A percentile compares a stretch with the other conserved stretches of the same genome.
phyloP scores from a whole-genome alignment of 2,113 vertebrate genomes.

The Pseudolaguvia tuberculata region DNA sequence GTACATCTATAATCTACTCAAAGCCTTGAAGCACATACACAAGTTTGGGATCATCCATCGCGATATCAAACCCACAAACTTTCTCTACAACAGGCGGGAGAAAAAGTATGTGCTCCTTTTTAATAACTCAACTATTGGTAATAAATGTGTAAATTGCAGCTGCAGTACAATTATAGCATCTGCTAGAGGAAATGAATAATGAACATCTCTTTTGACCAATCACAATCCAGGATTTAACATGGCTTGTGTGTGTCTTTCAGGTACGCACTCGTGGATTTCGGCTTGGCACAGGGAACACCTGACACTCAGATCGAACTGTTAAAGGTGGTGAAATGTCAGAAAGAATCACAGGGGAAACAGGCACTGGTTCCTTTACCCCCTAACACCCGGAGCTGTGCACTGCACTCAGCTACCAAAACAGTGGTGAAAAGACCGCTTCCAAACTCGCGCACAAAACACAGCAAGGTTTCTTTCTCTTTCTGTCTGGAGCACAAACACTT shows the following conservation, averaged over 20 bases:
- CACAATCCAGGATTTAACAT: not conserved
- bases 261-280: conserved; percentile 94
- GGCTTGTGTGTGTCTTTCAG: conserved; percentile 56
- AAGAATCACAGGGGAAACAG: conserved; percentile 67
- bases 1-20: conserved; percentile 91
- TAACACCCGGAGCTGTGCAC: conserved; percentile 44
- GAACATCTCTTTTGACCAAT: not conserved
- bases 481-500: not conserved
- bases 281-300: conserved; percentile 89
- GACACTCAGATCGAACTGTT: conserved; percentile 89
- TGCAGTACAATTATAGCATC: not conserved
- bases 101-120: conserved; percentile 77
- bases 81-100: conserved; percentile 76
- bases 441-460: conserved; percentile 70
- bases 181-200: not conserved
- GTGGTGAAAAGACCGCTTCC: conserved; percentile 70
- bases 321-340: conserved; percentile 76
- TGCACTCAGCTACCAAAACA: conserved; percentile 66
- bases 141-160: not conserved
- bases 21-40: conserved; percentile 87
- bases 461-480: conserved; percentile 67
- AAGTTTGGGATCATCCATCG: conserved; percentile 95
- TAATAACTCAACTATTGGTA: too few relatives aligned
- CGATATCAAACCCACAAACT: conserved; percentile 89
- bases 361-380: conserved; percentile 53